Evolutionary conservation across 2,113 vertebrate species (phyloP).

Genomic region (Epinephelus lanceolatus): DNA sequence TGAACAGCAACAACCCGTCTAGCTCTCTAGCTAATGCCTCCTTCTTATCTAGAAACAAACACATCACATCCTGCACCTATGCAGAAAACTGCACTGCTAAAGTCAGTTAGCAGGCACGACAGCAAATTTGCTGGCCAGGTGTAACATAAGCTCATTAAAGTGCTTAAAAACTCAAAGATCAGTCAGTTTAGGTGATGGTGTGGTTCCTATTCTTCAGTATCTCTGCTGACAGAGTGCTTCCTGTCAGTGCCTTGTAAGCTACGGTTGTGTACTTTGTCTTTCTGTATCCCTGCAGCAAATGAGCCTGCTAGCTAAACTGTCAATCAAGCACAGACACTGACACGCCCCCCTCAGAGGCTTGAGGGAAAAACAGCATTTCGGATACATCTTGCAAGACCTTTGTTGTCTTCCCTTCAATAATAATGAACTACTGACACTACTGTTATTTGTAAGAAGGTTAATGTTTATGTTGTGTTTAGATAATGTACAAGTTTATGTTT

Average conservation of each 20-base stretch:
- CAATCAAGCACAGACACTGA: slow-evolving; percentile 4
- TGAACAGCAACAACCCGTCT: not conserved
- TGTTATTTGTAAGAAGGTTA: too few relatives aligned
- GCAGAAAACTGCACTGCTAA: not conserved
- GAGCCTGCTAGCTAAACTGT: not conserved
- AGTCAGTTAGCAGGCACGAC: not conserved
- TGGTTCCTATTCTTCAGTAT: not conserved
- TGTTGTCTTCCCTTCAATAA: not conserved
- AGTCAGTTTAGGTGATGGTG: not conserved
- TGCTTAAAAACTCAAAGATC: not conserved
- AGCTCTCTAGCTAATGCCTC: not conserved
- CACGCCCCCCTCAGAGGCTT: not conserved
- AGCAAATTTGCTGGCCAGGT: not conserved
- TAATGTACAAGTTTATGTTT: not conserved
- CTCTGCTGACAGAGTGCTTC: not conserved
- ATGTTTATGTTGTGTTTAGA: too few relatives aligned
- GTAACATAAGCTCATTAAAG: not conserved
- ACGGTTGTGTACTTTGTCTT: not conserved
- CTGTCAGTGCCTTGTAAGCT: not conserved
- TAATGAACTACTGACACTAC: too few relatives aligned
- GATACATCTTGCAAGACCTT: not conserved
- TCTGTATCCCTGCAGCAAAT: not conserved
- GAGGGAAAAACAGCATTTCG: not conserved
- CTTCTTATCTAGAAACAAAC: not conserved
- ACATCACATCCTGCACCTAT: not conserved